phyloP scores from a whole-genome alignment of 2,797 vertebrate species.

The Phoeniculus purpureus region DNA sequence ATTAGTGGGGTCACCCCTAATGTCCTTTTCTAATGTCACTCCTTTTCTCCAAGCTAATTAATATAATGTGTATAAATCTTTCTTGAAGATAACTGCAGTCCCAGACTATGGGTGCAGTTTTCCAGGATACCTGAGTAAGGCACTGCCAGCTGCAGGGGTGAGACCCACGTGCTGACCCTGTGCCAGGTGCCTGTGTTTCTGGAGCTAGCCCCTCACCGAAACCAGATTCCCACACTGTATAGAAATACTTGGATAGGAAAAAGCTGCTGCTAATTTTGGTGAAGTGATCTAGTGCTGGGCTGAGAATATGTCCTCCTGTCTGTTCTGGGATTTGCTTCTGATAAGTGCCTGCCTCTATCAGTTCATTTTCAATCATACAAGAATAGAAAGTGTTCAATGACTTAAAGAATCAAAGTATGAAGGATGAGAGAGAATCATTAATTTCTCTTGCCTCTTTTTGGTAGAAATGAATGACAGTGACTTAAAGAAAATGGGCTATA shows the following conservation, averaged over 20 bases:
- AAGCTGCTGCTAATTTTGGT: not conserved
- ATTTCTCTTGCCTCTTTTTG: not conserved
- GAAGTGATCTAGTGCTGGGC: not conserved
- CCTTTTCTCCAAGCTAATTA: too few relatives aligned
- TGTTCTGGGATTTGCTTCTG: not conserved
- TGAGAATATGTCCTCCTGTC: not conserved
- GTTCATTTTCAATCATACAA: not conserved
- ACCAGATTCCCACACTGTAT: accelerated
- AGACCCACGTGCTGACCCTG: accelerated
- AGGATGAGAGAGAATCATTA: not conserved
- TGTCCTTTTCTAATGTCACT: too few relatives aligned
- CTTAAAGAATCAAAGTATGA: slow-evolving; percentile 23
- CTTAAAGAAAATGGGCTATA: not conserved
- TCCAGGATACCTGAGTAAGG: not conserved
- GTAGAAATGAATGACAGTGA: not conserved
- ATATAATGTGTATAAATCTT: too few relatives aligned
- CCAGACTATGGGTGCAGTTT: not conserved
- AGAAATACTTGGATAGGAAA: not conserved
- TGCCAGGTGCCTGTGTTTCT: not conserved
- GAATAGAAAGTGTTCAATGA: slow-evolving; percentile 39
- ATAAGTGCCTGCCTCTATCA: not conserved
- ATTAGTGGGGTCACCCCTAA: too few relatives aligned
- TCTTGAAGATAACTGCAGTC: too few relatives aligned
- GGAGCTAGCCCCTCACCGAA: not conserved
- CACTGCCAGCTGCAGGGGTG: not conserved